These are phyloP conservation scores for Catostylus mosaicus DNA, from an alignment of 30 jellyfish, hydroid and myxozoan genomes.

Conservation along the genomic window DNA sequence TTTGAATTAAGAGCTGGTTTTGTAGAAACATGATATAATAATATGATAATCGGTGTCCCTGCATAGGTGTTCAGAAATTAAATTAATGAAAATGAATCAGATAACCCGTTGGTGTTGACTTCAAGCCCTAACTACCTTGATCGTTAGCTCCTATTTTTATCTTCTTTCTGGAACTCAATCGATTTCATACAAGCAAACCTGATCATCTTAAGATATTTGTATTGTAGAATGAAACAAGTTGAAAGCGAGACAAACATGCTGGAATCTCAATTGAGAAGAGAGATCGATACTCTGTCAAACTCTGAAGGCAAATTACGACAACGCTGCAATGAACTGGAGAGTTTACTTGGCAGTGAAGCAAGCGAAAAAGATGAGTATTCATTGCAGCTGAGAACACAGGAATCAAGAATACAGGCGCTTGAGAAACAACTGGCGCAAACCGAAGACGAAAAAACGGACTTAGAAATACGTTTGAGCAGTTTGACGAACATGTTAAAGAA, in stretches of 20 bases:
- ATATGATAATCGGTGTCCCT: no score
- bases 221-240: constrained; percentile 47
- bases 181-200: not conserved
- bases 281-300: constrained; percentile 55
- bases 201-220: not conserved
- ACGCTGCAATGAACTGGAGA: constrained; percentile 71
- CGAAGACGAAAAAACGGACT: constrained; percentile 74
- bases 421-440: constrained; percentile 57
- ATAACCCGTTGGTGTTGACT: no score
- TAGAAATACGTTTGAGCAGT: constrained; percentile 61
- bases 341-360: constrained; percentile 51
- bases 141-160: no score
- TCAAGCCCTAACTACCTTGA: no score
- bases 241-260: constrained; percentile 71
- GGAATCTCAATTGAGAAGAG: constrained; percentile 59
- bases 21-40: no score
- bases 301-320: constrained; percentile 62
- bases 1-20: no score
- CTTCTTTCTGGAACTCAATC: no score
- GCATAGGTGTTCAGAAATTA: no score
- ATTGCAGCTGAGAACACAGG: constrained; percentile 38
- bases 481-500: constrained; percentile 40
- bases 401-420: constrained; percentile 67
- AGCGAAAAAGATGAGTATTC: constrained; percentile 56
- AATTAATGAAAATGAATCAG: no score